These are phyloP conservation scores for Pedicia rivosa DNA, from an alignment of 2,888 invertebrate genomes.

Conservation along the genomic window DNA sequence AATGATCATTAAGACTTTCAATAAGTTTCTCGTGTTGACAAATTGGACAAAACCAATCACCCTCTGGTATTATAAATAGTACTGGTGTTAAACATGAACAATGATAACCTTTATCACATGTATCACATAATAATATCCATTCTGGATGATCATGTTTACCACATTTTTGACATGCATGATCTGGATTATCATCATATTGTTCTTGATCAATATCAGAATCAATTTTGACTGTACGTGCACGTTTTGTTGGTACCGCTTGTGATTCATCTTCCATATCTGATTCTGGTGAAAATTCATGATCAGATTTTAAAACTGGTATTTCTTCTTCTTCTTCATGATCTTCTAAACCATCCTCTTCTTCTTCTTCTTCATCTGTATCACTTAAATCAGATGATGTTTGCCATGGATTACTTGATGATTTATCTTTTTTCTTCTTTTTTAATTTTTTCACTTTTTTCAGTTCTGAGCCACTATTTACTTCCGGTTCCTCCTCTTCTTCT, in stretches of 20 bases:
- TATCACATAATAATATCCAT: slow-evolving; percentile 92
- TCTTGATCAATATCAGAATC: slow-evolving; percentile 43
- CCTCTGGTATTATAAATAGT: slow-evolving; percentile 86
- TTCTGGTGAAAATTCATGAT: slow-evolving; percentile 88
- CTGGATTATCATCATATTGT: slow-evolving; percentile 18
- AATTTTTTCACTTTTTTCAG: slow-evolving; percentile 28
- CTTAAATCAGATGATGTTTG: slow-evolving; percentile 17
- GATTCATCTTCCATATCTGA: slow-evolving; percentile 61
- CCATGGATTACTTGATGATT: slow-evolving; percentile 7
- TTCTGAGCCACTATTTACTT: slow-evolving; percentile 21
- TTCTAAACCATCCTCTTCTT: slow-evolving; percentile 32
- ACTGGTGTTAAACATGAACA: slow-evolving; percentile 88
- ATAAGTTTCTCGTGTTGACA: slow-evolving; percentile 82
- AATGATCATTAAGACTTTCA: slow-evolving; percentile 50
- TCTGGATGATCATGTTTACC: slow-evolving; percentile 87
- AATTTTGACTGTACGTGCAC: slow-evolving; percentile 74
- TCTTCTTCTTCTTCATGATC: slow-evolving; percentile 35
- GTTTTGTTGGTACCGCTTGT: slow-evolving; percentile 49
- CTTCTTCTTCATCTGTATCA: slow-evolving; percentile 29
- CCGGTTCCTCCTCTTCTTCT: slow-evolving; percentile 22
- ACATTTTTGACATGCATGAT: slow-evolving; percentile 76
- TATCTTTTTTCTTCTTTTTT: slow-evolving; percentile 24
- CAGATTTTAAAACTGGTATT: slow-evolving; percentile 50
- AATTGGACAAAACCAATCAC: slow-evolving; percentile 96
- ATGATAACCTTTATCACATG: slow-evolving; percentile 94